Evolutionary conservation across 1,140 invertebrate species (phyloP).

Genomic region (Drosophila subpulchrella): DNA sequence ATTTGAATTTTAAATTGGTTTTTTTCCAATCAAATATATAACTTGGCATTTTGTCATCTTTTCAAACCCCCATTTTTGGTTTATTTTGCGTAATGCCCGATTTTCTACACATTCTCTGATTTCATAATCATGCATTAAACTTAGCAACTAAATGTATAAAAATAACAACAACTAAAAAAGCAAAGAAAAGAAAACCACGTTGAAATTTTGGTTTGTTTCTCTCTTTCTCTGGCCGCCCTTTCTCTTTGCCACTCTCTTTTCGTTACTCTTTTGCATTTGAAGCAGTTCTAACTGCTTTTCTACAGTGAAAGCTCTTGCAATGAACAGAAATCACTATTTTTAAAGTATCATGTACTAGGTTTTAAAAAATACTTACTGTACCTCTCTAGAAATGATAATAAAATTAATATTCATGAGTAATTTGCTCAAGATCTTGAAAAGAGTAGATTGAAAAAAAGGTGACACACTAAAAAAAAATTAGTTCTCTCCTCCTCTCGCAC

Average conservation of each 20-base stretch:
- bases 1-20: slow-evolving; percentile 28
- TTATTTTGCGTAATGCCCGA: slow-evolving; percentile 20
- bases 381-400: slow-evolving; percentile 2
- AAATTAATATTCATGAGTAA: slow-evolving; percentile 23
- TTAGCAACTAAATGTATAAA: slow-evolving; percentile 48
- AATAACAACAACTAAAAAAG: slow-evolving; percentile 42
- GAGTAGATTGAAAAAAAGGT: neutral
- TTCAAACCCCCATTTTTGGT: neutral
- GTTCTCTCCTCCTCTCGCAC: neutral
- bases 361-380: slow-evolving; percentile 1
- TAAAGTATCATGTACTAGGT: neutral
- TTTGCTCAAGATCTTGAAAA: slow-evolving; percentile 5
- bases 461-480: slow-evolving; percentile 21
- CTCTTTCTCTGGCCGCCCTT: neutral
- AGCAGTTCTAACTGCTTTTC: slow-evolving; percentile 38
- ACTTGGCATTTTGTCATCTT: slow-evolving; percentile 11
- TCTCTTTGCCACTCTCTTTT: slow-evolving; percentile 23
- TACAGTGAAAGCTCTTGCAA: slow-evolving; percentile 32
- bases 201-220: slow-evolving; percentile 45
- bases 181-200: slow-evolving; percentile 58
- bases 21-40: slow-evolving; percentile 40
- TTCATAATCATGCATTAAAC: slow-evolving; percentile 59
- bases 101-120: slow-evolving; percentile 36
- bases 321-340: neutral
- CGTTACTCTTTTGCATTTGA: slow-evolving; percentile 6